Evolutionary conservation across 2,797 vertebrate genomes (phyloP), one percentile per base, ranked within the genome.

Genomic region (Gobio occitaniae): DNA sequence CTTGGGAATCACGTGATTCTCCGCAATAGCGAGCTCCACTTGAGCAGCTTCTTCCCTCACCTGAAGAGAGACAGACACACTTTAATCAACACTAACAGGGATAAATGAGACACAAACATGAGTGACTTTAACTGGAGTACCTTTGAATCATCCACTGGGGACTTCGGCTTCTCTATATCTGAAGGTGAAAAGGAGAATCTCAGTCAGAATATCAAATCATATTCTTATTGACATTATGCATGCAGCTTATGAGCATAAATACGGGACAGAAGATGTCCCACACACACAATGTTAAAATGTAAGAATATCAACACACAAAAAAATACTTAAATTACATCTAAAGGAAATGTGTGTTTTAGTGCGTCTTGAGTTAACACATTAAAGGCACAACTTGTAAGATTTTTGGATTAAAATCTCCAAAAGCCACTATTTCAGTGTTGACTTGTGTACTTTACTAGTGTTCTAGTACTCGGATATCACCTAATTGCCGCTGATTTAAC

Each of bases 21-120:
- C 90, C 0, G 93, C 91, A 78, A 95, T 90, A 0, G 94, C 83
- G 6, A 91, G 93, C 44, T 94, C 91, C 8, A 95, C 93, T 1
- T 92, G 88, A 8, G 94, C 93, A 52, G 92, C 93, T 61, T 93
- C 93, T 36, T 92, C 92, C 75, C 91, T 90, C 84, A 91, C 91
- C 94, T 95, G 86, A 9, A 78, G 38, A 82, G 5, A 84, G 9
- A 71, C 1, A 78, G 9, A 25, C 11, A 25, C 25, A 25, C 1
- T 25, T 41, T n/a, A 36, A 66, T n/a, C 66, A 41, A 68, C 2
- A 3, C 9, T 2, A 54, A 61, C n/a, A 9, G 54, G 61, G 16
- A 44, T 17, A 9, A 7, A 71, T 32, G 17, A 17, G 1, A 21
- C 21, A 59, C 19, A 74, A 29, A 17, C 3, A 25, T 29, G 11